phyloP scores from a whole-genome alignment of 37 sponge, comb jelly and placozoan species.

The Axinella damicornis region DNA sequence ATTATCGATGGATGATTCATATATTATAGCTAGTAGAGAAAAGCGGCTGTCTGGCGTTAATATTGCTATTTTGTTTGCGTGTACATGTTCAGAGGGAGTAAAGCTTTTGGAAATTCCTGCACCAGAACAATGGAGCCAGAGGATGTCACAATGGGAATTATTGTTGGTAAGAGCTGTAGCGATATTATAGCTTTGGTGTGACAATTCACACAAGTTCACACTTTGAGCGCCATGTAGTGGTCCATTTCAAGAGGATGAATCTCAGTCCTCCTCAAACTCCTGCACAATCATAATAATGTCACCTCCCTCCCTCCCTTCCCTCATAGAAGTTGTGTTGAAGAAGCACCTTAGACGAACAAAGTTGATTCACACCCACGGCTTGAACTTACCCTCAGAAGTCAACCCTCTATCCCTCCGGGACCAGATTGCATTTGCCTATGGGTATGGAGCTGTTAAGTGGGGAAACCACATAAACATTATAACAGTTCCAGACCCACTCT shows the following conservation, averaged over 20 bases:
- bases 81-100: slow-evolving; percentile 23
- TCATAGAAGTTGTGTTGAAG: slow-evolving; percentile 35
- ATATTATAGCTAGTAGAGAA: too few species aligned
- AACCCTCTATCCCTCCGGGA: background rate
- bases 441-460: slow-evolving; percentile 29
- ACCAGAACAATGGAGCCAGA: slow-evolving; percentile 38
- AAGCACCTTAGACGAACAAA: slow-evolving; percentile 38
- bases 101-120: slow-evolving; percentile 39
- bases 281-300: too few species aligned
- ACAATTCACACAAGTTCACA: too few species aligned
- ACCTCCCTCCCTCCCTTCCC: too few species aligned
- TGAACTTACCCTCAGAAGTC: slow-evolving; percentile 16
- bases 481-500: slow-evolving; percentile 42
- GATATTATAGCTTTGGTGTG: too few species aligned
- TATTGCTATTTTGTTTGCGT: too few species aligned
- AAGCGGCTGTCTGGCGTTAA: too few species aligned
- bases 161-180: slow-evolving; percentile 23
- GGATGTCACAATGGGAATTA: slow-evolving; percentile 54
- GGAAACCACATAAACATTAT: slow-evolving; percentile 17
- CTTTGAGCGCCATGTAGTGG: too few species aligned
- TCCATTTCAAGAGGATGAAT: too few species aligned
- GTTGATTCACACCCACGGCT: slow-evolving; percentile 52
- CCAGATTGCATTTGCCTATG: slow-evolving; percentile 65
- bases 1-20: too few species aligned
- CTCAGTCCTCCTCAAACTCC: too few species aligned